Evolutionary conservation across 1,140 invertebrate species (phyloP).

Genomic region (Penaeus japonicus): DNA sequence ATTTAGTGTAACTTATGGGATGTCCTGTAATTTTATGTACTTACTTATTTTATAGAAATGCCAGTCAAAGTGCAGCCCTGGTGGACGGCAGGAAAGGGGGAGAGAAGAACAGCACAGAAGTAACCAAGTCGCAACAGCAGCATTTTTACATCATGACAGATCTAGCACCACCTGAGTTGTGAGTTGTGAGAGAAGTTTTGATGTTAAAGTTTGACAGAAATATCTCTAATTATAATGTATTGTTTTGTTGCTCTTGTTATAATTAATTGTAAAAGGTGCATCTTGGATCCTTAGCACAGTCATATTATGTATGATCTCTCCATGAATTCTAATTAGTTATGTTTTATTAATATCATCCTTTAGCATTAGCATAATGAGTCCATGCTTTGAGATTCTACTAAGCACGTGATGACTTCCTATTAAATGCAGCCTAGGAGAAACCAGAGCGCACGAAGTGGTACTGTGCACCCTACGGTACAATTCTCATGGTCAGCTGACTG

Average conservation of each 20-base stretch:
- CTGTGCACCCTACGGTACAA: constrained; percentile 10
- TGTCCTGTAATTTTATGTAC: neutral
- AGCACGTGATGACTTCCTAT: too few relatives aligned
- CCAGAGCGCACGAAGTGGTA: neutral
- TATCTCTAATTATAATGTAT: too few relatives aligned
- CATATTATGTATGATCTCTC: too few relatives aligned
- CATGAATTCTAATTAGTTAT: too few relatives aligned
- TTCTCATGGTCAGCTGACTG: neutral
- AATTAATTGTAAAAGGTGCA: too few relatives aligned
- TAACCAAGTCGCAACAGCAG: neutral
- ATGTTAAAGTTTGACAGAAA: neutral
- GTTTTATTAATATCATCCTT: too few relatives aligned
- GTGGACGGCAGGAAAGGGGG: neutral
- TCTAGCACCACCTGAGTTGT: constrained; percentile 18
- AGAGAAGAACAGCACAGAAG: neutral
- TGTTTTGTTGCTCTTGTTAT: too few relatives aligned
- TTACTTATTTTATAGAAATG: neutral
- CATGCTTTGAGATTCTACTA: too few relatives aligned
- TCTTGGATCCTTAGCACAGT: too few relatives aligned
- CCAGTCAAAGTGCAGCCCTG: neutral
- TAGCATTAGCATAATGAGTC: too few relatives aligned
- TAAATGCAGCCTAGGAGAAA: neutral
- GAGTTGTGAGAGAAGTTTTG: neutral
- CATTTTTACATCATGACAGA: constrained; percentile 29
- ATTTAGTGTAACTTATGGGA: neutral